Evolutionary conservation across 2,888 invertebrate genomes (phyloP).

Genomic region (Chrysolina haemoptera): DNA sequence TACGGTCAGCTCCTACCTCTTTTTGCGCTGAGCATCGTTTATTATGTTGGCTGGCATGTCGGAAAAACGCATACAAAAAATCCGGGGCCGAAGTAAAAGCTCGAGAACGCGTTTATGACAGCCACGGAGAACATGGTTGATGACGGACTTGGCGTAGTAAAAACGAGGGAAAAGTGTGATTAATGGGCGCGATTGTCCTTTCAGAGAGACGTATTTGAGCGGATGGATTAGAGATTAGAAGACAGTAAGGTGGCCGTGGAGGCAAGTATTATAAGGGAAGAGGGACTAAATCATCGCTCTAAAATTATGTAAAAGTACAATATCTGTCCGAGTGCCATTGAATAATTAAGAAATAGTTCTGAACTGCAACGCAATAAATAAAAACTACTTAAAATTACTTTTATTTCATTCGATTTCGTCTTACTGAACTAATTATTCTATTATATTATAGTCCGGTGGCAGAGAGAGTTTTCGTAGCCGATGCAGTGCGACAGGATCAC

Average conservation of each 20-base stretch:
- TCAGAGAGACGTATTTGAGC: conserved; percentile 6
- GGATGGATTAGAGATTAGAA: neutral
- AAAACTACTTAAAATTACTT: no score
- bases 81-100: conserved; percentile 39
- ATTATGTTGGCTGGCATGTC: conserved; percentile 44
- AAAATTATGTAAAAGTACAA: no score
- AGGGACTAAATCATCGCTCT: neutral
- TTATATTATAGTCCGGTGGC: no score
- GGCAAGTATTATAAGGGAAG: no score
- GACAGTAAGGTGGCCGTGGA: no score
- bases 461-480: no score
- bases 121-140: conserved; percentile 41
- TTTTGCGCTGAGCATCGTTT: conserved; percentile 45
- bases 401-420: no score
- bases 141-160: conserved; percentile 37
- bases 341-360: no score
- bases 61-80: conserved; percentile 49
- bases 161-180: conserved; percentile 33
- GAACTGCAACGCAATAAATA: no score
- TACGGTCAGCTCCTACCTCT: conserved; percentile 44
- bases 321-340: no score
- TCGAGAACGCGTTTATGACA: conserved; percentile 49
- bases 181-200: conserved; percentile 33
- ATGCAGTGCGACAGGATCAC: no score
- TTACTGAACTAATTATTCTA: no score